Evolutionary conservation across 2,113 vertebrate species (phyloP).

Genomic region (Caranx melampygus): DNA sequence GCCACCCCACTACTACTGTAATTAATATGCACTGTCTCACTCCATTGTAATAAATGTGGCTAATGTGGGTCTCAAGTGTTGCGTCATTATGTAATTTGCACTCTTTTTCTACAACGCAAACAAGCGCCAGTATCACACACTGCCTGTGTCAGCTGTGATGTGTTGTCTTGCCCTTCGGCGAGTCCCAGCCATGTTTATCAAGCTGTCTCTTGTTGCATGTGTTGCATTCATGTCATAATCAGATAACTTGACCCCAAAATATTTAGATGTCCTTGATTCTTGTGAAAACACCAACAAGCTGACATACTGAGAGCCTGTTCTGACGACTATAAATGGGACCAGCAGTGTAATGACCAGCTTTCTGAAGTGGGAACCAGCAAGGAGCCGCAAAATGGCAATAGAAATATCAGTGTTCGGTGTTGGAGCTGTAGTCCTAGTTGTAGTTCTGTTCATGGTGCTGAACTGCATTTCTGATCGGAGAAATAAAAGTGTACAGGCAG

Average conservation of each 20-base stretch:
- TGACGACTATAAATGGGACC: slow-evolving; percentile 67
- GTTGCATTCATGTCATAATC: slow-evolving; percentile 21
- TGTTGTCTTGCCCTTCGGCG: slow-evolving; percentile 68
- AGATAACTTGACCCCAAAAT: slow-evolving; percentile 45
- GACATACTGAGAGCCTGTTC: not conserved
- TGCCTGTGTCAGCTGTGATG: not conserved
- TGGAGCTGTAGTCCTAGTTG: slow-evolving; percentile 64
- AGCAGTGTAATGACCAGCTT: slow-evolving; percentile 7
- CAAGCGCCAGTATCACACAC: slow-evolving; percentile 9
- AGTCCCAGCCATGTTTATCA: slow-evolving; percentile 25
- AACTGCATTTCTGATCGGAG: slow-evolving; percentile 31
- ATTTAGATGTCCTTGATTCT: slow-evolving; percentile 76
- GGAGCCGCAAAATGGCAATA: slow-evolving; percentile 45
- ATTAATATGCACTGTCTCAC: slow-evolving; percentile 80
- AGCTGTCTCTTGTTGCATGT: not conserved
- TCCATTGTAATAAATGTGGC: slow-evolving; percentile 77
- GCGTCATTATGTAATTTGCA: slow-evolving; percentile 4
- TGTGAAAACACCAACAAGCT: slow-evolving; percentile 26
- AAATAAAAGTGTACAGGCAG: slow-evolving; percentile 15
- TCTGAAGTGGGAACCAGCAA: slow-evolving; percentile 17
- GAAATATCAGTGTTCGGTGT: slow-evolving; percentile 58
- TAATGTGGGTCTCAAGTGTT: slow-evolving; percentile 60
- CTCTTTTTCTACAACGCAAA: slow-evolving; percentile 9
- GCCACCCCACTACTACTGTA: slow-evolving; percentile 78
- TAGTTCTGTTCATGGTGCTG: slow-evolving; percentile 64